A percentile compares a stretch with the other conserved stretches of the same genome.
These are phyloP conservation scores for Falco peregrinus DNA, from an alignment of 2,797 vertebrate species.

Conservation along the genomic window DNA sequence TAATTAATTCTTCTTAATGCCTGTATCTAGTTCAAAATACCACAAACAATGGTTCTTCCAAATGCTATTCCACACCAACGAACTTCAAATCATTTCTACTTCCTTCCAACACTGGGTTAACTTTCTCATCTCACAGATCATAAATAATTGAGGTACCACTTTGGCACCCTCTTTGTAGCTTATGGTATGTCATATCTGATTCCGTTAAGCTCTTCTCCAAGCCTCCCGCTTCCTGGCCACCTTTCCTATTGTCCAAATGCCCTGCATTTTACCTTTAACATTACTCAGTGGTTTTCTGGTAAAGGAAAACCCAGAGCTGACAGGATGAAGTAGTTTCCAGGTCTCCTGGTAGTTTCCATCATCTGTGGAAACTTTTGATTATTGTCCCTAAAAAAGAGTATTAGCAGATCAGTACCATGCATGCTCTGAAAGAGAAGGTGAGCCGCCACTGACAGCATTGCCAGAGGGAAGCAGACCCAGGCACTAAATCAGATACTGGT, in stretches of 20 bases:
- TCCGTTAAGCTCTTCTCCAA: not conserved
- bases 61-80: not conserved
- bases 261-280: not conserved
- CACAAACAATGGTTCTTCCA: not conserved
- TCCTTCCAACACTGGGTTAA: not conserved
- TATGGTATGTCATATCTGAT: not conserved
- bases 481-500: not conserved
- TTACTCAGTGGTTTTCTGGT: not conserved
- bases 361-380: not conserved
- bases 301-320: not conserved
- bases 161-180: not conserved
- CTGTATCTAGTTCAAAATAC: not conserved
- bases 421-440: not conserved
- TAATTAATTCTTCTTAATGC: constrained; percentile 41
- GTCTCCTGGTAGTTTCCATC: not conserved
- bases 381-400: not conserved
- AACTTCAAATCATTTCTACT: constrained; percentile 1
- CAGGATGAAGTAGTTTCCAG: not conserved
- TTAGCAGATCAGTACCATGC: not conserved
- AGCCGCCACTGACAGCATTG: not conserved
- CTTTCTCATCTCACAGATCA: not conserved
- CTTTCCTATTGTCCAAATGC: not conserved
- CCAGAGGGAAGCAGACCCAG: not conserved
- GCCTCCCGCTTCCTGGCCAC: not conserved
- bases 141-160: constrained; percentile 27